Percentiles rank a stretch among this genome's conserved stretches.
Evolutionary conservation across 2,797 vertebrate species (phyloP).

Genomic region (Anniella stebbinsi): DNA sequence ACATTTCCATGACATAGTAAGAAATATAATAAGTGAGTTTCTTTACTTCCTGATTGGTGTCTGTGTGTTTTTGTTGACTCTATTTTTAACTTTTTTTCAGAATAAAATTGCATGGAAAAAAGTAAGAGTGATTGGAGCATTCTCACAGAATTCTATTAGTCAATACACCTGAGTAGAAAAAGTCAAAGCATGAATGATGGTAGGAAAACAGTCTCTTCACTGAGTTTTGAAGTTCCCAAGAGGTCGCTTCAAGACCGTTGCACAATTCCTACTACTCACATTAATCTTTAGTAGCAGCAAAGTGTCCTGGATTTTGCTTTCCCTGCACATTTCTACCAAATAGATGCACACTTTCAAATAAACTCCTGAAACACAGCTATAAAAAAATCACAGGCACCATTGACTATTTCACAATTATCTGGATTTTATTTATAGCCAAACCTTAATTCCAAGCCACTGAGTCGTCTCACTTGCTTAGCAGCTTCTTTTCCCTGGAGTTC

Average conservation of each 20-base stretch:
- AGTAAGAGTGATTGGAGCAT: no score
- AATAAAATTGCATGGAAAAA: neutral
- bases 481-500: neutral
- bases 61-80: neutral
- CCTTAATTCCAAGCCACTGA: neutral
- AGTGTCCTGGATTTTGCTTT: neutral
- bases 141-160: neutral
- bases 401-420: slow-evolving; percentile 23
- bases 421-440: slow-evolving; percentile 23
- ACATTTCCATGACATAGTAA: neutral
- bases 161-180: neutral
- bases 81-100: neutral
- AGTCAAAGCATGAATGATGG: neutral
- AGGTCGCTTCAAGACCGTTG: neutral
- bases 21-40: neutral
- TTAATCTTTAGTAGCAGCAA: neutral
- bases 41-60: neutral
- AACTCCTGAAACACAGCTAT: slow-evolving; percentile 4
- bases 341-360: neutral
- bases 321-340: neutral
- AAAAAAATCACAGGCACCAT: slow-evolving; percentile 6
- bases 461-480: slow-evolving; percentile 3
- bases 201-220: neutral
- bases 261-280: neutral
- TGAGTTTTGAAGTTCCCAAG: neutral